Evolutionary conservation across 2,888 invertebrate species (phyloP), one percentile per base, ranked within the genome.

Genomic region (Orthonychiurus folsomi): DNA sequence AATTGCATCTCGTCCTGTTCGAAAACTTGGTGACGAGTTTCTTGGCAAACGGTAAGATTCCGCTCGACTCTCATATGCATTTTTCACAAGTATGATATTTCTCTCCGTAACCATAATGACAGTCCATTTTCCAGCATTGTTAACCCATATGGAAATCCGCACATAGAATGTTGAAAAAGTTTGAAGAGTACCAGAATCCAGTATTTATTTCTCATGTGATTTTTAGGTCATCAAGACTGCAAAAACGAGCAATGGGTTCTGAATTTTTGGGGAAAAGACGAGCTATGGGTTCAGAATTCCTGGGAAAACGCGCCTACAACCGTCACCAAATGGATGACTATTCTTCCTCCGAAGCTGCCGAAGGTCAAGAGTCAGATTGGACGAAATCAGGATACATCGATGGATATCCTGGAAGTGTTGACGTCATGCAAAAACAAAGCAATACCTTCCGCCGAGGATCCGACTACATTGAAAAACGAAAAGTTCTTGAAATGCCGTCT

Each of bases 21-120:
- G 69, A 55, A 65, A 68, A 63, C 65, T 72, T 15, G 72, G 72
- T 21, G 69, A 69, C 9, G 72, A 72, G 58, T 72, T 72, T 54
- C 60, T 72, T 21, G 72, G 72, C 1, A 72, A 72, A 66, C 62
- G 72, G 70, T 71, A 55, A 64, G 12, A n/a, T n/a, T n/a, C n/a
- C n/a, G n/a, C n/a, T n/a, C n/a, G n/a, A n/a, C n/a, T n/a, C n/a
- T n/a, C n/a, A n/a, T n/a, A n/a, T n/a, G n/a, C n/a, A n/a, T n/a
- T n/a, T n/a, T n/a, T n/a, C n/a, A n/a, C n/a, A n/a, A n/a, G n/a
- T n/a, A n/a, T n/a, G n/a, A n/a, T n/a, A n/a, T n/a, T n/a, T n/a
- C n/a, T n/a, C n/a, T n/a, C n/a, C n/a, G n/a, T n/a, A n/a, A n/a
- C n/a, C n/a, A n/a, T n/a, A n/a, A n/a, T n/a, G n/a, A n/a, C n/a